Evolutionary conservation across 2,888 invertebrate genomes (phyloP), one percentile per base, ranked within the genome.

Genomic region (Stictocephala bisonia): DNA sequence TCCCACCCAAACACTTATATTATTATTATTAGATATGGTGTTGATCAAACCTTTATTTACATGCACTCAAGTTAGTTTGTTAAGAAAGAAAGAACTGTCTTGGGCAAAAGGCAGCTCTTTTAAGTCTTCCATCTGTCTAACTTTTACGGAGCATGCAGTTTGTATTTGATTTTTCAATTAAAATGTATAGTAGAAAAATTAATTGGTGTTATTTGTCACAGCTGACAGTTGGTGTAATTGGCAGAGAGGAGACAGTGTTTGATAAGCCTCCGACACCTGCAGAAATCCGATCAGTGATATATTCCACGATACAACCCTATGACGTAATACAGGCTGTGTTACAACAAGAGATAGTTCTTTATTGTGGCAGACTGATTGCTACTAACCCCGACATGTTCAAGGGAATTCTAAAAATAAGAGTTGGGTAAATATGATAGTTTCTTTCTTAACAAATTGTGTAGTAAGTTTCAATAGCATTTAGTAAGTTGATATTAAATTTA

Each of bases 181-280:
- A 24, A 72, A 31, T 22, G 27, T 66, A 67, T 20, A 27, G 22
- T 60, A 26, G 3, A 31, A 44, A n/a, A n/a, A n/a, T 13, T 20
- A 11, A 7, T 11, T 6, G 2, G 51, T 27, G 27, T 58, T 48
- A 44, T 29, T 4, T 22, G 76, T 83, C 74, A 76, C 85, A 88
- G 93, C 86, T 96, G 74, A 97, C 97, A 0, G 94, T 98, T 1
- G 98, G 98, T 27, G 95, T 97, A 69, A 93, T 96, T 81, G 96
- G 96, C 0, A 93, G 94, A 79, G 93, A 96, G 80, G 99, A 99
- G 85, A 95, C 95, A 0, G 93, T 96, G n/a, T 95, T 99, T 81
- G 97, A 97, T 84, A 97, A 97, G 82, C 99, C 99, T 0, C 93
- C 98, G 90, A 96, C 97, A 0, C 99, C 99, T 0, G 91, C 92